Base-by-base conservation (phyloP, 2,888 invertebrate species). In the Eupeodes luniger region DNA sequence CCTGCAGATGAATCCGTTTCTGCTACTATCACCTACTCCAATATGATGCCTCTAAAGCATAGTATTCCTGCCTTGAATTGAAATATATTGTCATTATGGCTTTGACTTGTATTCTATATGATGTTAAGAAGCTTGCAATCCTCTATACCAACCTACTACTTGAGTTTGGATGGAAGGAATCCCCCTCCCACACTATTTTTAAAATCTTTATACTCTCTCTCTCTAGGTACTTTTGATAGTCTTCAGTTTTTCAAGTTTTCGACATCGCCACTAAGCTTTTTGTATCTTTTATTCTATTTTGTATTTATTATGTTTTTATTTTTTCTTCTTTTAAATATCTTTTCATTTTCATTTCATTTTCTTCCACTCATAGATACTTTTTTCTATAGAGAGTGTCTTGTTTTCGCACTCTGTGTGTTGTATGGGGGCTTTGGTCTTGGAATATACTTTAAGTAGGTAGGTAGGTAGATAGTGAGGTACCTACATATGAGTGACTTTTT, bases 401-500 rank as follows among this genome's bases (percentile, higher is more conserved):
- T 69, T 77, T 79, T 82, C 79, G 72, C 83, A 83, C 59, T 82
- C 75, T 67, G 36, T 57, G 66, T 64, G 44, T 14, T 19, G 36
- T 57, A 47, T 66, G 47, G 44, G 44, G 44, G 12, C 27, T 27
- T 27, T 9, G 61, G 66, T 76, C 83, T 79, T 80, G 80, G 80
- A 87, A 87, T 70, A n/a, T 59, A 59, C 27, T 27, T 27, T 27
- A 27, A 2, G 5, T 51, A n/a, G 5, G n/a, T 51, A 27, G 27
- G 12, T 51, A n/a, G 12, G n/a, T 51, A n/a, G 6, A n/a, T n/a
- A n/a, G 27, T 11, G 40, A 40, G 40, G 27, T 27, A 27, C 27
- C 27, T 27, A 27, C 27, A 27, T 86, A 86, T 80, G 87, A 87
- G 80, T 80, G 87, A 82, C 64, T 78, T 82, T 55, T 78, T 83